Conservation (phyloP, 2,797 vertebrate genomes). For the Pteropus rufus region DNA sequence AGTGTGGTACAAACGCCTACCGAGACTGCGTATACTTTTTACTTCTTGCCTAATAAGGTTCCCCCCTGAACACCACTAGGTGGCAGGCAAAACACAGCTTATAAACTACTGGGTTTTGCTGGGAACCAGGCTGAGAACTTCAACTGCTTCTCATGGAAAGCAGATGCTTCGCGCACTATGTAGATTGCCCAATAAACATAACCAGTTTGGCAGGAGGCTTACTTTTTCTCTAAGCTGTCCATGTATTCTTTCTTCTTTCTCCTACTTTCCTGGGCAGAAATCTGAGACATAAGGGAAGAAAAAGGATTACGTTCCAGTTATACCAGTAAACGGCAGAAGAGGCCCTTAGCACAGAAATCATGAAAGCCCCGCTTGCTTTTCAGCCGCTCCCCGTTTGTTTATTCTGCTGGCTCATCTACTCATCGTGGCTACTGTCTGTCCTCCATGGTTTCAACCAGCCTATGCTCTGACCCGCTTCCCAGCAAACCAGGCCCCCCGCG, state of each 20-base stretch:
- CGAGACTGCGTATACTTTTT: background rate
- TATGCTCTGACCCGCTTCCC: background rate
- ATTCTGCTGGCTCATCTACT: background rate
- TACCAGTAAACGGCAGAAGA: background rate
- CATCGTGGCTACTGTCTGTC: background rate
- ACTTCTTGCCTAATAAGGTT: background rate
- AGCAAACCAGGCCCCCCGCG: background rate
- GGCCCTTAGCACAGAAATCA: background rate
- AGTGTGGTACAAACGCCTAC: background rate
- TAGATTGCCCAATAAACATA: background rate
- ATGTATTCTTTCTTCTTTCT: slow-evolving; percentile 99
- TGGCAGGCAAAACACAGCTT: slow-evolving; percentile 76
- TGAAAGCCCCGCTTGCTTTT: background rate
- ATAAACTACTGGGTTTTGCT: background rate
- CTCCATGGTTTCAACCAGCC: background rate
- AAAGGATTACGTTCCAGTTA: background rate
- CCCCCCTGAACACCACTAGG: slow-evolving; percentile 74
- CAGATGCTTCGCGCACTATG: rapidly evolving
- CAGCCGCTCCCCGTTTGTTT: background rate
- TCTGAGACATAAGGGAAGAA: slow-evolving; percentile 82
- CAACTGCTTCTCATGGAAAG: rapidly evolving
- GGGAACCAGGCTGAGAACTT: background rate
- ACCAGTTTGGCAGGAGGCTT: slow-evolving; percentile 64
- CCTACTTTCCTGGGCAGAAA: slow-evolving; percentile 98
- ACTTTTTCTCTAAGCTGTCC: slow-evolving; percentile 99